These are phyloP conservation scores for Druceiella hillmani DNA, from an alignment of 2,888 invertebrate species.

Conservation along the genomic window DNA sequence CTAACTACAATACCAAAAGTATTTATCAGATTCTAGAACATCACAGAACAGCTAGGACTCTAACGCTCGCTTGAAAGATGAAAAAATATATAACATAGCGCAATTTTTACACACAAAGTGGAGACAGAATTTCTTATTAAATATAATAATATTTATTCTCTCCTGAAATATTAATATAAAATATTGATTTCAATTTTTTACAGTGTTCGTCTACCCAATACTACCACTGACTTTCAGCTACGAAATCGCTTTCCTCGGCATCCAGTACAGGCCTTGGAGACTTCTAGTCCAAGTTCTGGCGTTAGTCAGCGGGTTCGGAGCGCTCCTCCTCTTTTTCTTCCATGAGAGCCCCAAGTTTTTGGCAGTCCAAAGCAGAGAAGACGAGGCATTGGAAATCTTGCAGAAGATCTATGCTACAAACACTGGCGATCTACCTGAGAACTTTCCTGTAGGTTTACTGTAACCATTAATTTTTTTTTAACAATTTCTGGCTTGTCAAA, in stretches of 20 bases:
- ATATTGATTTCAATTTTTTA: conserved; percentile 18
- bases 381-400: conserved; percentile 51
- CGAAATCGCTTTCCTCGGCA: conserved; percentile 40
- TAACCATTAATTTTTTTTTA: conserved; percentile 8
- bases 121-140: not conserved
- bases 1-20: no score
- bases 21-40: not conserved
- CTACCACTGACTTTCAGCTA: conserved; percentile 54
- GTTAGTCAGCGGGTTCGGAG: conserved; percentile 58
- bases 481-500: no score
- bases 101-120: conserved; percentile 3
- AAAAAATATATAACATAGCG: conserved; percentile 14
- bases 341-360: conserved; percentile 80
- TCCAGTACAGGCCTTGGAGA: conserved; percentile 70
- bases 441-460: conserved; percentile 35
- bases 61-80: not conserved
- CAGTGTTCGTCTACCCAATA: conserved; percentile 62
- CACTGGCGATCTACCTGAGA: conserved; percentile 34
- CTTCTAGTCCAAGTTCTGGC: conserved; percentile 62
- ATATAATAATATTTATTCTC: not conserved
- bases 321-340: conserved; percentile 51
- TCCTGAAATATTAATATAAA: not conserved
- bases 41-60: not conserved
- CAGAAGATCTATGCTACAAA: conserved; percentile 39
- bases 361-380: conserved; percentile 51